These are phyloP conservation scores for Pseudobourletiella spinata DNA, from an alignment of 1,140 invertebrate genomes.

Conservation along the genomic window DNA sequence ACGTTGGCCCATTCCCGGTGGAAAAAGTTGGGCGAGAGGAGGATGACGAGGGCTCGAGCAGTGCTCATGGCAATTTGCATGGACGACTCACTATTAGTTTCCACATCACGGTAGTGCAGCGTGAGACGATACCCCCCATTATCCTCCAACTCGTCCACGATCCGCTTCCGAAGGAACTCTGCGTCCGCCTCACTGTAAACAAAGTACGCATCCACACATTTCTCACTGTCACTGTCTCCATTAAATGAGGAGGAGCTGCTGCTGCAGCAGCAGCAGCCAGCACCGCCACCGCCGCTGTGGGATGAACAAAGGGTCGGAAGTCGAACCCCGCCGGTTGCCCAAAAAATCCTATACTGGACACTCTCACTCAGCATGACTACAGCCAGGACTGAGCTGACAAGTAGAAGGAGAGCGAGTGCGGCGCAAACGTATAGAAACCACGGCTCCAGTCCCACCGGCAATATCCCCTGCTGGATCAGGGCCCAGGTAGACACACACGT, in stretches of 20 bases:
- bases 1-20: slow-evolving; percentile 80
- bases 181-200: slow-evolving; percentile 78
- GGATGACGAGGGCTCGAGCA: slow-evolving; percentile 60
- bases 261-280: background rate
- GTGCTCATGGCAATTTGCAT: slow-evolving; percentile 17
- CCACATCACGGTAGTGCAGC: slow-evolving; percentile 60
- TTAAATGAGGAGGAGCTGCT: slow-evolving; percentile 15
- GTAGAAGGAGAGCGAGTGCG: too few relatives aligned
- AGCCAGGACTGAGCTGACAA: slow-evolving; percentile 58
- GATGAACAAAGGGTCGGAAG: slow-evolving; percentile 45
- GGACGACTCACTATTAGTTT: slow-evolving; percentile 54
- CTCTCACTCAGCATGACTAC: slow-evolving; percentile 67
- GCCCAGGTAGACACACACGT: too few relatives aligned
- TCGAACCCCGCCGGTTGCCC: slow-evolving; percentile 60
- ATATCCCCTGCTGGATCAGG: too few relatives aligned
- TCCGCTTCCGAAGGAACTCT: slow-evolving; percentile 64
- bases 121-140: slow-evolving; percentile 54
- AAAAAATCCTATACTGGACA: slow-evolving; percentile 61
- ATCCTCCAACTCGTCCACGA: slow-evolving; percentile 69
- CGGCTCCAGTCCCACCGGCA: too few relatives aligned
- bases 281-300: background rate
- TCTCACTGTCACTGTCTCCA: slow-evolving; percentile 52
- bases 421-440: too few relatives aligned
- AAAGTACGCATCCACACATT: slow-evolving; percentile 76
- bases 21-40: slow-evolving; percentile 74